phyloP scores from a whole-genome alignment of 2,888 invertebrate genomes.

The Dorcus parallelipipedus region DNA sequence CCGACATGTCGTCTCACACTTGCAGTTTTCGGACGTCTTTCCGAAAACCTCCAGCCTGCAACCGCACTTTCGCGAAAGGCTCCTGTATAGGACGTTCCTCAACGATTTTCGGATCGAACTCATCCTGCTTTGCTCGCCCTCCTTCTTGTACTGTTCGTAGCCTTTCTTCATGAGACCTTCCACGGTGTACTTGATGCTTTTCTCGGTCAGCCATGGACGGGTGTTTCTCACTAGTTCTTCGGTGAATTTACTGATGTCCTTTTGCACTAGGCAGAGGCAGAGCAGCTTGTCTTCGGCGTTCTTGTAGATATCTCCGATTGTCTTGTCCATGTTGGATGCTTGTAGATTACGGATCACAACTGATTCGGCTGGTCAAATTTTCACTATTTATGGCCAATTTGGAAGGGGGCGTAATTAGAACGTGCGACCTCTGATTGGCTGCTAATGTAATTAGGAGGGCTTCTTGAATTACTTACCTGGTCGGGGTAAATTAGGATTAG shows the following conservation, averaged over 20 bases:
- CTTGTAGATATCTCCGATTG: background rate
- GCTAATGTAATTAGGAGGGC: too few species aligned
- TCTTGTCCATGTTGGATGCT: conserved; percentile 3
- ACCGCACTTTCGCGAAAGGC: background rate
- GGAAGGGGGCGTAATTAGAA: too few species aligned
- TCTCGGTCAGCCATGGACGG: background rate
- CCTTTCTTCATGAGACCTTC: background rate
- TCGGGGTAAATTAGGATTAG: too few species aligned
- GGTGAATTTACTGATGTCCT: conserved; percentile 1
- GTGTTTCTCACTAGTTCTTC: background rate
- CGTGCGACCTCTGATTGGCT: too few species aligned
- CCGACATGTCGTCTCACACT: background rate
- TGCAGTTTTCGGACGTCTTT: background rate
- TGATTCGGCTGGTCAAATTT: too few species aligned
- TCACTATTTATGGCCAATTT: too few species aligned
- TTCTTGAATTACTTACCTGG: too few species aligned
- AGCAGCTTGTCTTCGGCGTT: conserved; percentile 3
- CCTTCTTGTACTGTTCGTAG: background rate
- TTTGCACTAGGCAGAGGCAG: conserved; percentile 1
- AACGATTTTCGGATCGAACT: background rate
- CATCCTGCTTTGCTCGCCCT: background rate
- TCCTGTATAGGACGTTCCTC: background rate
- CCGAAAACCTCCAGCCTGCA: too few species aligned
- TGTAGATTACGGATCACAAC: too few species aligned
- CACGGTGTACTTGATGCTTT: background rate